Base-by-base conservation (phyloP, 1,140 invertebrate genomes). In the Augochlora pura region DNA sequence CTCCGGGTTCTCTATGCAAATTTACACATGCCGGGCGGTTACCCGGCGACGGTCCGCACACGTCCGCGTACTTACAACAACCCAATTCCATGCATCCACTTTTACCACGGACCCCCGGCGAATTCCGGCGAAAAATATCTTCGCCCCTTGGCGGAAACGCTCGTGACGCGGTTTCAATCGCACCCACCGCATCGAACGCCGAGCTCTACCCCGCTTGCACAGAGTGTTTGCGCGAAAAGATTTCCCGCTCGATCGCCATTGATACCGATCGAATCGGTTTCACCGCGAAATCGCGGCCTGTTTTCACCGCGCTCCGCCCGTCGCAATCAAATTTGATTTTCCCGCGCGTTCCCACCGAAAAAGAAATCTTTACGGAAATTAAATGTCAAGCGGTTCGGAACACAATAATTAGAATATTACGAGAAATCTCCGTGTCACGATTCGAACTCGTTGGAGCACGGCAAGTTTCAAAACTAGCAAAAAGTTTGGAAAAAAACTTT, bases 11-110 rank as follows among this genome's bases (percentile, higher is more conserved):
- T 65, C 72, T 80, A 71, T 85, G 86, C 81, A 88, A 88, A 88
- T 88, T 87, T 87, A 78, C 86, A 87, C 81, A 87, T 85, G 77
- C 75, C 87, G 66, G 66, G 77, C 64, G 65, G 83, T 84, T 78
- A 86, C 65, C 60, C 68, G 49, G 38, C 70, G 68, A 83, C 52
- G 64, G 69, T 81, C 77, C 74, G 64, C 69, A 77, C 70, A 77
- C 67, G 75, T 68, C 63, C 60, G 21, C 32, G 52, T 32, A 18
- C 23, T 63, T 27, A 46, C 59, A 57, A 81, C 52, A 77, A 77
- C 46, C 23, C 25, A 66, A 70, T 76, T 77, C 66, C 59, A 27
- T 60, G 60, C 68, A 54, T 25, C 80, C 63, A 60, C 77, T 68
- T 85, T 67, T 67, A 3, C 52, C 52, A 4, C 5, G 7, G 12